phyloP scores from a whole-genome alignment of 1,140 invertebrate genomes.

The Megalopta genalis region DNA sequence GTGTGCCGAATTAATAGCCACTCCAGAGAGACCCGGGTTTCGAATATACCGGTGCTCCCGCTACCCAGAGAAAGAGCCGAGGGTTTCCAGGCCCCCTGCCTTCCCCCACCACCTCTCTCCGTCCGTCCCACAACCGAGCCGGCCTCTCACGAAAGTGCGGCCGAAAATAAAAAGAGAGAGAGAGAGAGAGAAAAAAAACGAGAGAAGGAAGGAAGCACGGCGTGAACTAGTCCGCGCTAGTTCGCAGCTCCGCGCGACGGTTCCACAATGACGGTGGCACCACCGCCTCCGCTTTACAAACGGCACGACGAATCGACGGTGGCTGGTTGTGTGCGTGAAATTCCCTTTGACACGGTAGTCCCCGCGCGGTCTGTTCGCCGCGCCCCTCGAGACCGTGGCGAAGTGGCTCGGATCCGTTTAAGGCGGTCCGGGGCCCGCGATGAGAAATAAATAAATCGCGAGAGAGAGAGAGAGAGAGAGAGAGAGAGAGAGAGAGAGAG shows the following conservation, averaged over 20 bases:
- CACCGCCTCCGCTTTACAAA: slow-evolving; percentile 15
- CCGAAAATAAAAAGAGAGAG: slow-evolving; percentile 38
- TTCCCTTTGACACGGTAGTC: slow-evolving; percentile 20
- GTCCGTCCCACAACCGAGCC: no score
- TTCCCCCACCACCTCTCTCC: neutral
- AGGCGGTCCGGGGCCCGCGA: neutral
- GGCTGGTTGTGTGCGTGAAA: slow-evolving; percentile 36
- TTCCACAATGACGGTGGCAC: slow-evolving; percentile 49
- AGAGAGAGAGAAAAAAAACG: no score
- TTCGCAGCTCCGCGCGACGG: slow-evolving; percentile 48
- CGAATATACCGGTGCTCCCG: slow-evolving; percentile 47
- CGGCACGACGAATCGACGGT: slow-evolving; percentile 44
- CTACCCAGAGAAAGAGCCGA: slow-evolving; percentile 43
- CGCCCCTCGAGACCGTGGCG: neutral
- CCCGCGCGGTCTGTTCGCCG: no score
- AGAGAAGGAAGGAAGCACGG: slow-evolving; percentile 10
- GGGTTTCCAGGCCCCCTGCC: slow-evolving; percentile 46
- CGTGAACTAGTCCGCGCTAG: slow-evolving; percentile 63
- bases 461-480: no score
- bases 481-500: no score
- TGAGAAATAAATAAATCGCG: neutral
- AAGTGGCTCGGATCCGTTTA: neutral
- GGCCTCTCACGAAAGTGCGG: slow-evolving; percentile 34
- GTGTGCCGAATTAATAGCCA: slow-evolving; percentile 76
- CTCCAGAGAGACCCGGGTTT: slow-evolving; percentile 63